phyloP scores from a whole-genome alignment of 2,113 vertebrate genomes.

The Sakesphorus luctuosus region DNA sequence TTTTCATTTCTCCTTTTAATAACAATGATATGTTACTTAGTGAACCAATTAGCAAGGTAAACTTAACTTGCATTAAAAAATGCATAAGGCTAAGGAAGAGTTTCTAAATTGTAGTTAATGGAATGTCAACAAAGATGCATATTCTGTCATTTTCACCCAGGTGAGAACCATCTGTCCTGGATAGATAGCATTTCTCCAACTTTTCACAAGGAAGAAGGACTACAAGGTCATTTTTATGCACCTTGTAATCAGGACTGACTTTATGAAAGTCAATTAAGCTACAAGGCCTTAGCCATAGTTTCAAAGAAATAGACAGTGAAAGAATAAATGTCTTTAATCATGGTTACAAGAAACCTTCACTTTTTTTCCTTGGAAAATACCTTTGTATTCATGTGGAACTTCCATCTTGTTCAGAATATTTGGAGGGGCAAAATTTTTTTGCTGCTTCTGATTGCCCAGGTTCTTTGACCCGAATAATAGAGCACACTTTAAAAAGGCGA shows the following conservation, averaged over 20 bases:
- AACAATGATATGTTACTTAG: constrained; percentile 60
- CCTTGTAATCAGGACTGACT: constrained; percentile 14
- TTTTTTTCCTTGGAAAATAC: not conserved
- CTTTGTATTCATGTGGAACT: not conserved
- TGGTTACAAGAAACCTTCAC: not conserved
- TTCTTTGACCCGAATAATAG: not conserved
- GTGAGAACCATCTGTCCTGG: constrained; percentile 64
- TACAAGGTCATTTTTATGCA: constrained; percentile 51
- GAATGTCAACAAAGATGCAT: constrained; percentile 69
- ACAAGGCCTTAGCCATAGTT: not conserved
- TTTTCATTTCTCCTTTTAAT: constrained; percentile 51
- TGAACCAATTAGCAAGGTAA: constrained; percentile 65
- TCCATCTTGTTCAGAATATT: not conserved
- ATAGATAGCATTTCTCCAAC: constrained; percentile 45
- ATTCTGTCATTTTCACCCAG: constrained; percentile 55
- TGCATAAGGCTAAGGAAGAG: not conserved
- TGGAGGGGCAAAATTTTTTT: not conserved
- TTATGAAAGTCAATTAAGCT: constrained; percentile 49
- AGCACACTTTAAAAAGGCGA: not conserved
- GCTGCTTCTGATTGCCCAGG: not conserved
- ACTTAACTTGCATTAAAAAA: constrained; percentile 48
- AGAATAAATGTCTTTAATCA: not conserved
- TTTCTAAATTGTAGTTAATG: constrained; percentile 69
- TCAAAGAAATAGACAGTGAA: not conserved
- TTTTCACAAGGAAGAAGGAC: constrained; percentile 13